Base-by-base conservation (phyloP, 2,888 invertebrate genomes). In the Ectemnius continuus region DNA sequence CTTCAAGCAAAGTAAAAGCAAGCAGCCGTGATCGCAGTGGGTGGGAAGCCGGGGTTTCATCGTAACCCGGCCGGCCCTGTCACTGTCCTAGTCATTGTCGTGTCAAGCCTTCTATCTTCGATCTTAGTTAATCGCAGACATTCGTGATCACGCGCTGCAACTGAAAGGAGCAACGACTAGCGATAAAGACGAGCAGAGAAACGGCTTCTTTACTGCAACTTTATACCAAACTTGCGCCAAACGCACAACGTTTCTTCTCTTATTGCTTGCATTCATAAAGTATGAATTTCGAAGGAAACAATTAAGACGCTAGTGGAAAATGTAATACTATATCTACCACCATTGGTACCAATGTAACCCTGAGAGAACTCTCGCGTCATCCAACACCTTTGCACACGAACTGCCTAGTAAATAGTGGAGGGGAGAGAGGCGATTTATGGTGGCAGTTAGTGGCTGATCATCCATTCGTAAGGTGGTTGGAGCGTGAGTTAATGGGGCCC, bases 121-220 rank as follows among this genome's bases (percentile, higher is more conserved):
- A 82, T 81, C 80, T 81, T 76, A 63, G 68, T 74, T 82, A 82
- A 81, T 81, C 80, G 81, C 59, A 67, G 56, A 69, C 67, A 77
- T 79, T 76, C 81, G 82, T 74, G 76, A 76, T 80, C 83, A 75
- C 48, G 69, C 20, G 73, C 48, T 68, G 63, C 67, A 66, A 56
- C 70, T 72, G 74, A 81, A 82, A 80, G 73, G 83, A 70, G 52
- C 78, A 82, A 76, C 81, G 73, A 83, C 65, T 70, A 62, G 78
- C 70, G 73, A 83, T 78, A 74, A 83, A 74, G 81, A 73, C 74
- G 68, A 62, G 70, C 65, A 59, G 74, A 70, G 58, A 63, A 62
- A 63, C 67, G 73, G 70, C 81, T 82, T 81, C 67, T 73, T 75
- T 68, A 61, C 59, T 67, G 11, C 5, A 36, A 8, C 36, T 36